These are phyloP conservation scores for Sebastes hubbsi DNA, from an alignment of 2,797 vertebrate genomes.

Conservation along the genomic window DNA sequence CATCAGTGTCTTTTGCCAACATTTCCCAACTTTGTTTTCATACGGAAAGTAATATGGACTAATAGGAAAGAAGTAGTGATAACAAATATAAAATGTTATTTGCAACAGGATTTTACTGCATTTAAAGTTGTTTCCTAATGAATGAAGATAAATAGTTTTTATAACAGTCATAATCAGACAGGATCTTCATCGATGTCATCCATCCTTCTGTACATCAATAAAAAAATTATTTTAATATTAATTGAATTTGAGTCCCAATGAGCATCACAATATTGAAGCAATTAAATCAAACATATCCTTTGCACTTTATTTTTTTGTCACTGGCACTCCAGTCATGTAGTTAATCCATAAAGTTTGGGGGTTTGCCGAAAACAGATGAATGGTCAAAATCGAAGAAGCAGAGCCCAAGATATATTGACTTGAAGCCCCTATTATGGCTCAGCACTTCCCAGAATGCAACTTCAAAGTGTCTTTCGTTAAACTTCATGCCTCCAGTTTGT, in stretches of 20 bases:
- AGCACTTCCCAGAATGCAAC: background rate
- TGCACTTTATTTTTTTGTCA: background rate
- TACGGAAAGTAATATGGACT: background rate
- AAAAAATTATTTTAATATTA: background rate
- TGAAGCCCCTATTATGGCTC: background rate
- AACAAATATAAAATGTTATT: background rate
- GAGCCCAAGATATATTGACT: background rate
- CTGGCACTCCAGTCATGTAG: background rate
- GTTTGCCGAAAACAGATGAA: background rate
- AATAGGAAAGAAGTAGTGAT: background rate
- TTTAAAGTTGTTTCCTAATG: background rate
- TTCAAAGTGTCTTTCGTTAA: background rate
- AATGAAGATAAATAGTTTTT: background rate
- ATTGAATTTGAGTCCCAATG: background rate
- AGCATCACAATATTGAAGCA: background rate
- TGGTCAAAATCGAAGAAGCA: background rate
- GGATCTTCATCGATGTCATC: background rate
- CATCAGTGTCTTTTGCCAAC: conserved; percentile 7
- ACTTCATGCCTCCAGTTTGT: no score
- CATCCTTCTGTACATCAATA: background rate
- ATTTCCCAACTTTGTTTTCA: conserved; percentile 8
- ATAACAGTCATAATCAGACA: background rate
- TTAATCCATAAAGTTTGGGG: background rate
- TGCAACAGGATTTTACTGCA: background rate
- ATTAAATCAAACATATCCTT: no score